A percentile compares a stretch with the other conserved stretches of the same genome.
Evolutionary conservation across 2,888 invertebrate species (phyloP).

Genomic region (Brachypalpus laphriformis): DNA sequence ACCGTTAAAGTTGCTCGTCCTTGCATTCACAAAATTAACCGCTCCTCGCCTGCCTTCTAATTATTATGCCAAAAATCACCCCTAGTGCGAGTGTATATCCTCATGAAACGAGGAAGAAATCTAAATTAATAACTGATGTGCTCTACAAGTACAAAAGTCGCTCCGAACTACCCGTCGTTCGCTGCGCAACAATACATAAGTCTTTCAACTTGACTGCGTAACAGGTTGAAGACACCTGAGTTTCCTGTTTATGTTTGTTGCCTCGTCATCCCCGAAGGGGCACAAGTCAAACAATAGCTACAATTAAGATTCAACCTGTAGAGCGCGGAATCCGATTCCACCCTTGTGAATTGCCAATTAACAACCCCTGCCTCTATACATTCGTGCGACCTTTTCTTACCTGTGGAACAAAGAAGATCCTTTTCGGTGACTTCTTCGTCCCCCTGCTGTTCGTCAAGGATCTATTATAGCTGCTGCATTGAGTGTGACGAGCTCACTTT

Average conservation of each 20-base stretch:
- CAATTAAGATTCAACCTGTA: slow-evolving; percentile 72
- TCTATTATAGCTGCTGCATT: slow-evolving; percentile 23
- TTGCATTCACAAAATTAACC: background rate
- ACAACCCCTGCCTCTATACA: slow-evolving; percentile 53
- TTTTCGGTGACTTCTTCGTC: slow-evolving; percentile 42
- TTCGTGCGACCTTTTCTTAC: slow-evolving; percentile 13
- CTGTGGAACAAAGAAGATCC: slow-evolving; percentile 53
- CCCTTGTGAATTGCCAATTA: slow-evolving; percentile 53
- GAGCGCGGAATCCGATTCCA: slow-evolving; percentile 38
- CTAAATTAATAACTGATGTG: slow-evolving; percentile 45
- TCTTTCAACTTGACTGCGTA: slow-evolving; percentile 58
- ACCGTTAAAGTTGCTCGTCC: background rate
- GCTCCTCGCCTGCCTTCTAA: background rate
- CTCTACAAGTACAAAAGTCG: slow-evolving; percentile 7
- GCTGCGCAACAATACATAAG: slow-evolving; percentile 17
- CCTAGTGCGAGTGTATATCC: slow-evolving; percentile 11
- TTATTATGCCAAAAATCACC: slow-evolving; percentile 44
- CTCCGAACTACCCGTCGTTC: background rate
- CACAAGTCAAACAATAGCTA: slow-evolving; percentile 38
- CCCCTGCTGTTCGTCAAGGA: background rate
- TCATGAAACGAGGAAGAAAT: slow-evolving; percentile 1
- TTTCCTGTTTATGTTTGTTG: slow-evolving; percentile 55
- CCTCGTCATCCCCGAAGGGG: slow-evolving; percentile 31
- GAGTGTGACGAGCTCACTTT: slow-evolving; percentile 39
- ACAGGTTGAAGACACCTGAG: slow-evolving; percentile 63